phyloP scores from a whole-genome alignment of 2,113 vertebrate species.

The Ceuthmochares aereus region DNA sequence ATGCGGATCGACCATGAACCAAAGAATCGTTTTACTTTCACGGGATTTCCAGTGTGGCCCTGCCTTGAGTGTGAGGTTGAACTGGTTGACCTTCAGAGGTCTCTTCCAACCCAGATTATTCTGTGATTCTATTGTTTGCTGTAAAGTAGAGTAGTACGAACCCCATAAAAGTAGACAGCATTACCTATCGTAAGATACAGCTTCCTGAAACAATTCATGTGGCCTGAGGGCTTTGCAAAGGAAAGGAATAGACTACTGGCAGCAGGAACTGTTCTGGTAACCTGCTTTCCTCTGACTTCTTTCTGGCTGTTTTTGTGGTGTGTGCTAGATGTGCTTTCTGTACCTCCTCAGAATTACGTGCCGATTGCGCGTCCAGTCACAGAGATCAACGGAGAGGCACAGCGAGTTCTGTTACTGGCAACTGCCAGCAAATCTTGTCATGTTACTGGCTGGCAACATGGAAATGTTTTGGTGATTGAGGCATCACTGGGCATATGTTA shows the following conservation, averaged over 20 bases:
- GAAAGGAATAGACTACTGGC: neutral
- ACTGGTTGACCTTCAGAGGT: neutral
- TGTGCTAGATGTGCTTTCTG: neutral
- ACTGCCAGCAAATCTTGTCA: neutral
- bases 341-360: fast-evolving
- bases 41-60: neutral
- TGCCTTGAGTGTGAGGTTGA: neutral
- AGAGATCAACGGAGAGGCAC: fast-evolving
- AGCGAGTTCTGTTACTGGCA: neutral
- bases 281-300: neutral
- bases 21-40: neutral
- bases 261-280: neutral
- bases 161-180: neutral
- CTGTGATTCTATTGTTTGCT: neutral
- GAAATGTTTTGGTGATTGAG: neutral
- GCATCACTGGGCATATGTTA: neutral
- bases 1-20: neutral
- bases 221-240: neutral
- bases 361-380: neutral
- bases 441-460: neutral
- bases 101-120: neutral
- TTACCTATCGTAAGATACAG: neutral
- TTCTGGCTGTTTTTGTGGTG: neutral
- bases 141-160: neutral
- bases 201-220: neutral